These are phyloP conservation scores for Nycticorax nycticorax DNA, from an alignment of 2,113 vertebrate genomes.

Conservation along the genomic window DNA sequence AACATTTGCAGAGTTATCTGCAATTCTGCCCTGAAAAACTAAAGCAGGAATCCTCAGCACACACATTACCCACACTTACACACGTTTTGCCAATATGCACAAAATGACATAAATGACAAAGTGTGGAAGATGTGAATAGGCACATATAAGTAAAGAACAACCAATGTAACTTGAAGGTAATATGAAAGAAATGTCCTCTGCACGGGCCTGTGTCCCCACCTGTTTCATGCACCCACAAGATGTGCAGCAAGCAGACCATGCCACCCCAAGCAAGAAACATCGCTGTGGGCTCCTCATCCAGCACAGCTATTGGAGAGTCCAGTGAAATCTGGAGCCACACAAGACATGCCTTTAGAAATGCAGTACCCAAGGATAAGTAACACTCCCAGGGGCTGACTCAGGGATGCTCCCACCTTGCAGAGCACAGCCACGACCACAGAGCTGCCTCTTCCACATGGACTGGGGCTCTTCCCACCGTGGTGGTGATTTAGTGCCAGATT, in stretches of 20 bases:
- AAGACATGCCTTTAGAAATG: neutral
- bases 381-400: neutral
- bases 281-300: neutral
- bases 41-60: neutral
- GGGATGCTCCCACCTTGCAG: neutral
- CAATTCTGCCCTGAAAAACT: neutral
- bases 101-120: neutral
- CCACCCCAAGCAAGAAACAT: neutral
- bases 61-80: accelerated
- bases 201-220: neutral
- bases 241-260: neutral
- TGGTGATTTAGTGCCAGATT: neutral
- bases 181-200: neutral
- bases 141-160: accelerated
- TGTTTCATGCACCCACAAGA: neutral
- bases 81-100: accelerated
- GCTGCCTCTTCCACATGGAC: neutral
- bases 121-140: neutral
- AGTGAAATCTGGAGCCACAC: neutral
- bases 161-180: neutral
- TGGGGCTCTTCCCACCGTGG: neutral
- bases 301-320: neutral
- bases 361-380: neutral
- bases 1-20: neutral
- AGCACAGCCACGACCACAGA: neutral